Evolutionary conservation across 1,140 invertebrate genomes (phyloP).

Genomic region (Bacillus rossius): DNA sequence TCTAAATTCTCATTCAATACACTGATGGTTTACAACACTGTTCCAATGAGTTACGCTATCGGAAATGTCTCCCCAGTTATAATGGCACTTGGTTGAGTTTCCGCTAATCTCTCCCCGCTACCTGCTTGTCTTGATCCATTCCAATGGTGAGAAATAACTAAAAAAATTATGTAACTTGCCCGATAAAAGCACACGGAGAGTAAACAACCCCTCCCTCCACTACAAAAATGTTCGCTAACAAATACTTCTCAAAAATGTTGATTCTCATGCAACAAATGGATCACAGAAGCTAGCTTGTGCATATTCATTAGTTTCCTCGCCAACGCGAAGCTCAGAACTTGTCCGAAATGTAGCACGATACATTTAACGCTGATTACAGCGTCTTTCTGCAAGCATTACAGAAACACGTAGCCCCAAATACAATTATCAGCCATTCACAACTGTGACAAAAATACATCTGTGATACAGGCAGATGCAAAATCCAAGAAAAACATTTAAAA

Average conservation of each 20-base stretch:
- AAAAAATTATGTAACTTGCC: neutral
- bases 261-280: constrained; percentile 7
- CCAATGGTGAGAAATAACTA: neutral
- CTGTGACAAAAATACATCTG: constrained; percentile 30
- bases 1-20: neutral
- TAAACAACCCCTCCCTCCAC: neutral
- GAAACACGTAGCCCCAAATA: neutral
- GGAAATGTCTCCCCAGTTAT: constrained; percentile 10
- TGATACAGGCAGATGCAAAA: constrained; percentile 6
- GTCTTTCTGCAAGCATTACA: constrained; percentile 4
- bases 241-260: constrained; percentile 4
- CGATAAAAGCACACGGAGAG: neutral
- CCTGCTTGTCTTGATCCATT: constrained; percentile 6
- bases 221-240: neutral
- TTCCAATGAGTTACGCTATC: neutral
- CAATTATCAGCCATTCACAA: neutral
- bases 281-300: constrained; percentile 21
- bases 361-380: neutral
- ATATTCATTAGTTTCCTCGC: neutral
- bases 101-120: neutral
- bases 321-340: constrained; percentile 5
- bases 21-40: neutral
- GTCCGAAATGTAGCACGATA: neutral
- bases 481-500: constrained; percentile 8
- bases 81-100: constrained; percentile 16